phyloP scores from a whole-genome alignment of 2,888 invertebrate species.

The Limenitis camilla region DNA sequence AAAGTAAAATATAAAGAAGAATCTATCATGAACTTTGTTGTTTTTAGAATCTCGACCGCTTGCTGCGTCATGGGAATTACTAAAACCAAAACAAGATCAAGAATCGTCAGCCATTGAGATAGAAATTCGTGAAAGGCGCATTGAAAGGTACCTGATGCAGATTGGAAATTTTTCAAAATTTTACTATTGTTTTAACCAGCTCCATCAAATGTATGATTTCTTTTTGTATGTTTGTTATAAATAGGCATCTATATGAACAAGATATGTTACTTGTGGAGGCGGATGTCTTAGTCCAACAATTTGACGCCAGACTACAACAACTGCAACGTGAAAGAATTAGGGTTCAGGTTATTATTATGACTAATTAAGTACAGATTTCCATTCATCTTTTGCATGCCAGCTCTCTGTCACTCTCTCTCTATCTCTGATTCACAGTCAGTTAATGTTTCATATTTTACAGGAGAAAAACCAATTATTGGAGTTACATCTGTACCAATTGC shows the following conservation, averaged over 20 bases:
- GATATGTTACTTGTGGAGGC: conserved; percentile 76
- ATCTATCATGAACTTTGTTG: neutral
- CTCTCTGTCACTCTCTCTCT: no score
- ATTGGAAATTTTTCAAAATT: no score
- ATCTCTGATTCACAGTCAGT: no score
- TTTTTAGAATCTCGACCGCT: conserved; percentile 49
- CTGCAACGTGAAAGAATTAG: conserved; percentile 74
- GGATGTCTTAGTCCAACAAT: conserved; percentile 72
- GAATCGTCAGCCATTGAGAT: conserved; percentile 67
- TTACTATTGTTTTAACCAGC: neutral
- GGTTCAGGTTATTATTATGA: conserved; percentile 59
- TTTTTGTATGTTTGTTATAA: neutral
- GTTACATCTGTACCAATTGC: conserved; percentile 77
- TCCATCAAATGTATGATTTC: neutral
- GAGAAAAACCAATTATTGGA: conserved; percentile 73
- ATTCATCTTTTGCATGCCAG: no score
- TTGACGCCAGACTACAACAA: conserved; percentile 77
- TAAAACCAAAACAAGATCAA: conserved; percentile 50
- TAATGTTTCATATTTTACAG: conserved; percentile 20
- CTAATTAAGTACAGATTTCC: no score
- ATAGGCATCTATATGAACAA: conserved; percentile 78
- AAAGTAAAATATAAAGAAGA: no score
- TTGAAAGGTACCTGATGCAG: conserved; percentile 45
- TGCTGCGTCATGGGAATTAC: conserved; percentile 55
- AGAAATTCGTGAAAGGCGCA: conserved; percentile 71